Percentiles rank a stretch among this genome's conserved stretches.
These are phyloP conservation scores for Carcina quercana DNA, from an alignment of 2,888 invertebrate species.

Conservation along the genomic window DNA sequence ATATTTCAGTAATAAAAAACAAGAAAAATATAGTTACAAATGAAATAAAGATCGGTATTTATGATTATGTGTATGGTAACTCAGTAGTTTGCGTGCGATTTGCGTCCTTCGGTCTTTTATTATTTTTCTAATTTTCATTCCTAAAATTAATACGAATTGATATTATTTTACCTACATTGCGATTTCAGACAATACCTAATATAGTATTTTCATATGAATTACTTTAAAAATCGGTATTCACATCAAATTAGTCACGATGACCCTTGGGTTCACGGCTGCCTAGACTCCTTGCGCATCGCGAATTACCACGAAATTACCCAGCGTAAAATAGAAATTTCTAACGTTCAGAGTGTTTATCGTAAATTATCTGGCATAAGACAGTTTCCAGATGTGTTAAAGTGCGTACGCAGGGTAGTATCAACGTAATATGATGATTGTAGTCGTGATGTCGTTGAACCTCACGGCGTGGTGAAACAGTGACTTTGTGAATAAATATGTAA, in stretches of 20 bases:
- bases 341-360: slow-evolving; percentile 33
- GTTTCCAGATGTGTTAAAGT: no score
- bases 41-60: no score
- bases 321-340: slow-evolving; percentile 50
- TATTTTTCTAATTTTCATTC: slow-evolving; percentile 11
- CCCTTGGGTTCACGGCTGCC: slow-evolving; percentile 57
- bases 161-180: no score
- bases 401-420: no score
- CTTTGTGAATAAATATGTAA: slow-evolving; percentile 69
- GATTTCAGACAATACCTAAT: no score
- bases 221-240: slow-evolving; percentile 14
- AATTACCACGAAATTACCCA: slow-evolving; percentile 53
- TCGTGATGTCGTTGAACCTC: slow-evolving; percentile 50
- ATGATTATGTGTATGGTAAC: slow-evolving; percentile 21
- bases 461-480: slow-evolving; percentile 60
- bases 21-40: no score
- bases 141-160: slow-evolving; percentile 16
- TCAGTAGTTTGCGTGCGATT: slow-evolving; percentile 50
- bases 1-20: no score
- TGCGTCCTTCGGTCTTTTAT: slow-evolving; percentile 44
- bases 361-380: slow-evolving; percentile 13
- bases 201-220: no score
- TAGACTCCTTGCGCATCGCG: slow-evolving; percentile 42
- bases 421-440: no score
- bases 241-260: slow-evolving; percentile 42